Evolutionary conservation across 2,113 vertebrate species (phyloP), one percentile per base, ranked within the genome.

Genomic region (Poecile atricapillus): DNA sequence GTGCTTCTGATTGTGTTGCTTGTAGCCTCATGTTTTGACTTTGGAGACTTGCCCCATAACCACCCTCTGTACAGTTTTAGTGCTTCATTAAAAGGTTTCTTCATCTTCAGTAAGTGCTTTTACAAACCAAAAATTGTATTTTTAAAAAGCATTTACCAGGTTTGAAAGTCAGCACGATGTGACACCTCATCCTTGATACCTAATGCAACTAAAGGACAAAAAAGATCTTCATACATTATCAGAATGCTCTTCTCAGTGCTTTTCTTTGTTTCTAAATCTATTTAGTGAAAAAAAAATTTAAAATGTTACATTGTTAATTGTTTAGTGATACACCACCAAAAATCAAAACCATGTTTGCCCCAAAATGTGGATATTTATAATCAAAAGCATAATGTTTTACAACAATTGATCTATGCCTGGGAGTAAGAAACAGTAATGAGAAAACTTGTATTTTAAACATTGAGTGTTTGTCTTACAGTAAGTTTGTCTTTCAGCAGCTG

Each of bases 91-190:
- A 94, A 97, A 74, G 67, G 33, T 60, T 91, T 76, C 82, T 91
- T 95, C 65, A 46, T 86, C 91, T 95, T 47, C 78, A 85, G 31
- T 35, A 89, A 88, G 53, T 83, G 90, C 58, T 81, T 95, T 77
- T 50, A 44, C 70, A 78, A 83, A n/a, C 18, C 5, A 46, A 15
- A 30, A 91, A 59, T 4, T 59, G 39, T 49, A 53, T 93, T 95
- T 97, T 95, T 83, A 71, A 64, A 93, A 5, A 28, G 47, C 22
- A 37, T 75, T 47, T 95, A 95, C 78, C 80, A 59, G 10, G 31
- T 37, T 91, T 58, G 44, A 50, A 67, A 86, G 75, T 50, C 78
- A 94, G 60, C 23, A 28, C 15, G 46, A 31, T n/a, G 28, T 7
- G 50, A 93, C 37, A 33, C 18, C n/a, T 71, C 25, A 28, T 60